Percentiles rank a stretch among this genome's conserved stretches.
Conservation (phyloP, 2,888 invertebrate genomes). For the Coelinius sp. region DNA sequence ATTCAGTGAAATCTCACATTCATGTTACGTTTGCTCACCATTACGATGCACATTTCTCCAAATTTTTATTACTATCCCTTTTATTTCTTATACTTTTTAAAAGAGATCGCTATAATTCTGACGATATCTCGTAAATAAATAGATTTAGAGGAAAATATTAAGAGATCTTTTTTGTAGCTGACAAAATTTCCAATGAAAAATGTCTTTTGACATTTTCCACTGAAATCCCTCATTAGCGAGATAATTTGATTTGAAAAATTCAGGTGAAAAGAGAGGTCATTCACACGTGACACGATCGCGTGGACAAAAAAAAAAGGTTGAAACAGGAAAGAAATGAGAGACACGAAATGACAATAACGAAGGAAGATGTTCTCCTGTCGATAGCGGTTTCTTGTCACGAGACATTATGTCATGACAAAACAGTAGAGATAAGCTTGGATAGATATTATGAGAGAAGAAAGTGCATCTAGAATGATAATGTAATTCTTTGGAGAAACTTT, state of each 20-base stretch:
- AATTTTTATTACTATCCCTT: not conserved
- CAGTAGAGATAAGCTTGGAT: not conserved
- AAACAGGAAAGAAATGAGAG: not conserved
- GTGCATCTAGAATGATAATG: not conserved
- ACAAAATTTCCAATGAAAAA: too few species aligned
- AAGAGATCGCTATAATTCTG: too few species aligned
- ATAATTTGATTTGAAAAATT: not conserved
- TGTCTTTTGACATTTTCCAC: too few species aligned
- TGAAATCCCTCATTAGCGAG: conserved; percentile 1
- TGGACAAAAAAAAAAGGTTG: not conserved
- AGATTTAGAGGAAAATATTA: too few species aligned
- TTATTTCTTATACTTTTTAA: not conserved
- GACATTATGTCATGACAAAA: not conserved
- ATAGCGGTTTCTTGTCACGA: conserved; percentile 14
- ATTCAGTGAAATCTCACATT: conserved; percentile 18
- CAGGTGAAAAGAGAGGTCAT: not conserved
- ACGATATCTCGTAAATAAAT: too few species aligned
- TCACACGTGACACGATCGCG: not conserved
- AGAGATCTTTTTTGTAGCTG: too few species aligned
- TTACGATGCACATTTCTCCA: conserved; percentile 18
- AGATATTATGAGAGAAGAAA: not conserved
- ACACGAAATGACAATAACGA: too few species aligned
- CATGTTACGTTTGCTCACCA: conserved; percentile 7
- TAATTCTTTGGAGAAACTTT: not conserved
- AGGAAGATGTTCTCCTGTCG: not conserved